A percentile compares a stretch with the other conserved stretches of the same genome.
Conservation (phyloP, 2,113 vertebrate species). For the Upupa epops region DNA sequence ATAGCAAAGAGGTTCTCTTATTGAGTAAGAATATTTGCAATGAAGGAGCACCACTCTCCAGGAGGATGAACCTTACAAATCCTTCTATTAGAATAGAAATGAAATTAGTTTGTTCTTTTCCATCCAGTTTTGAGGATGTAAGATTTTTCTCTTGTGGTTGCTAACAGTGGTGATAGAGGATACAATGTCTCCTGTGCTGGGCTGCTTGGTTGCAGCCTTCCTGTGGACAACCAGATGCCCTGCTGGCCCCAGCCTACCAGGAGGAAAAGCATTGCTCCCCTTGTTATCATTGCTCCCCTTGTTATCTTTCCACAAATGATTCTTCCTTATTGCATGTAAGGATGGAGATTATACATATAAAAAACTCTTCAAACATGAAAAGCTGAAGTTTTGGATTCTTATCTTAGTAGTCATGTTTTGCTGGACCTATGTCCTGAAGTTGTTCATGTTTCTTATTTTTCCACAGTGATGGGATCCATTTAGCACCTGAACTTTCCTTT, state of each 20-base stretch:
- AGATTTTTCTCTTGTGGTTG: background rate
- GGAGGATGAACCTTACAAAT: background rate
- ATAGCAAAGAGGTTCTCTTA: background rate
- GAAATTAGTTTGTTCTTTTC: background rate
- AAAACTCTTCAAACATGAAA: background rate
- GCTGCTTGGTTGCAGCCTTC: background rate
- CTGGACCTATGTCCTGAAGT: background rate
- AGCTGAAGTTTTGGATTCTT: background rate
- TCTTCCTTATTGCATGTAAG: background rate
- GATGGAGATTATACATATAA: background rate
- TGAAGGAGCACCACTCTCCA: background rate
- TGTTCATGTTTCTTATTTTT: background rate
- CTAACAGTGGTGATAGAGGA: background rate
- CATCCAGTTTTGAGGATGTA: background rate
- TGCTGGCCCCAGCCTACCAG: background rate
- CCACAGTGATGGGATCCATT: background rate
- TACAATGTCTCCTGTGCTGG: fast-evolving
- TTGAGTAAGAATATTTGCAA: background rate
- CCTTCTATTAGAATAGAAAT: background rate
- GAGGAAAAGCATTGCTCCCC: background rate
- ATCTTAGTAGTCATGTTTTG: background rate
- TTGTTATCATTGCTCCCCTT: no score
- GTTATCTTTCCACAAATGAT: background rate
- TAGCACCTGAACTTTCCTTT: background rate
- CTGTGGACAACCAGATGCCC: background rate